These are phyloP conservation scores for Sympetrum striolatum DNA, from an alignment of 2,888 invertebrate genomes.

Conservation along the genomic window DNA sequence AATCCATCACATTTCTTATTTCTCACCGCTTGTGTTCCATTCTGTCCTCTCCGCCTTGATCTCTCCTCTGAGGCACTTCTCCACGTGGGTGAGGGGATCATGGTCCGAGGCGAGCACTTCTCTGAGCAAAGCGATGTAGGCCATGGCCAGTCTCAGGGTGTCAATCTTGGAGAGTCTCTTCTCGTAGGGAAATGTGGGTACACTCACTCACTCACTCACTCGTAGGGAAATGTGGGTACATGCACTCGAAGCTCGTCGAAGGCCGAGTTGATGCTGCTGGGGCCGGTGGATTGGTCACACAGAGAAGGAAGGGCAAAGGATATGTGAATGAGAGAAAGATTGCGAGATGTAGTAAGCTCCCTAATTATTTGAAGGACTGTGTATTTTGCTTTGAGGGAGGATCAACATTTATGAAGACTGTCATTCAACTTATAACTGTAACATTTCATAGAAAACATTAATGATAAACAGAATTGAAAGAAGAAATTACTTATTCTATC, in stretches of 20 bases:
- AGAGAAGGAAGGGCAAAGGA: conserved; percentile 4
- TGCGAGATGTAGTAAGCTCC: conserved; percentile 23
- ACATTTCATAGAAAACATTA: too few relatives aligned
- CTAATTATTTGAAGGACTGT: not conserved
- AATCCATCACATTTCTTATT: too few relatives aligned
- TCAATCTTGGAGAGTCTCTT: conserved; percentile 98
- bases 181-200: conserved; percentile 99
- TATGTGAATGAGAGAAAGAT: not conserved
- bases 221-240: conserved; percentile 99
- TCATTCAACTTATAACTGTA: too few relatives aligned
- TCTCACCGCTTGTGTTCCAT: conserved; percentile 99
- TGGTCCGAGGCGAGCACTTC: conserved; percentile 88
- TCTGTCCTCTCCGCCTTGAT: conserved; percentile 87
- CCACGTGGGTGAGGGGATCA: conserved; percentile 92
- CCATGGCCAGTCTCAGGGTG: conserved; percentile 94
- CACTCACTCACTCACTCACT: too few relatives aligned
- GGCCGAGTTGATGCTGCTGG: conserved; percentile 98
- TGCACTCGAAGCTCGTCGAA: conserved; percentile 97
- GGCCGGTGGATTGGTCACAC: conserved; percentile 20
- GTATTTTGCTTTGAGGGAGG: not conserved
- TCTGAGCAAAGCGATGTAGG: conserved; percentile 92
- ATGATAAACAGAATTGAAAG: too few relatives aligned
- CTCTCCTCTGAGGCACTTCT: conserved; percentile 88
- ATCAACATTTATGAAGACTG: too few relatives aligned
- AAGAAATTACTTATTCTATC: too few relatives aligned